Evolutionary conservation across 1,140 invertebrate genomes (phyloP), one percentile per base, ranked within the genome.

Genomic region (Theocolax elegans): DNA sequence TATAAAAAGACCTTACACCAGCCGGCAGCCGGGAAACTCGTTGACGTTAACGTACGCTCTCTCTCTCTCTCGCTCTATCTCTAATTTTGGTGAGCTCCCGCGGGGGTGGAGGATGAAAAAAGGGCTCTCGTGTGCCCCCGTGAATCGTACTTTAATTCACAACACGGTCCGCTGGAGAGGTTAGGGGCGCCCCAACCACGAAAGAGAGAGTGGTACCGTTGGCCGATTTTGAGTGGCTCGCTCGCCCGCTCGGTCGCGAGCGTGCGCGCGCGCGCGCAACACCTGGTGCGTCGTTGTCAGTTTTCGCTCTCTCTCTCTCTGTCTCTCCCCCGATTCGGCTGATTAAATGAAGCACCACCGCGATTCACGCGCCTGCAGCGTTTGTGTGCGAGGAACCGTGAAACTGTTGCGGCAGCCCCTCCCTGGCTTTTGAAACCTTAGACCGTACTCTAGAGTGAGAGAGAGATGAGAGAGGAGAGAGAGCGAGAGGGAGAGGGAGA

Each of bases 301-400:
- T 46, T 46, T 46, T 46, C n/a, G 2, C 17, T 12, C 2, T 23
- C 1, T n/a, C 10, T 1, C 27, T 31, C 27, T 27, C 31, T 29
- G 35, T 29, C 23, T 62, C 27, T 31, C 19, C 31, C 35, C 10
- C 25, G 31, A 15, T 15, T 44, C 3, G 48, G 48, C 63, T 66
- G 63, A 66, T 66, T 66, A 66, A 66, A 54, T 66, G 63, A 66
- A 66, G 63, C 63, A 66, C 63, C 46, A 38, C 35, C 49, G 63
- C 62, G 62, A 64, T 53, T 64, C 62, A 21, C 29, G 17, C 13
- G 31, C 29, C n/a, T 10, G 60, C 10, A n/a, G 60, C 19, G 31
- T 46, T 8, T 13, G 15, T 19, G 19, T 19, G 44, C 63, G 15
- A 35, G 10, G 49, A 49, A 66, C 49, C 63, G 63, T 66, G 63